Percentiles rank a stretch among this genome's conserved stretches.
Evolutionary conservation across 2,113 vertebrate species (phyloP).

Genomic region (Rattus norvegicus): DNA sequence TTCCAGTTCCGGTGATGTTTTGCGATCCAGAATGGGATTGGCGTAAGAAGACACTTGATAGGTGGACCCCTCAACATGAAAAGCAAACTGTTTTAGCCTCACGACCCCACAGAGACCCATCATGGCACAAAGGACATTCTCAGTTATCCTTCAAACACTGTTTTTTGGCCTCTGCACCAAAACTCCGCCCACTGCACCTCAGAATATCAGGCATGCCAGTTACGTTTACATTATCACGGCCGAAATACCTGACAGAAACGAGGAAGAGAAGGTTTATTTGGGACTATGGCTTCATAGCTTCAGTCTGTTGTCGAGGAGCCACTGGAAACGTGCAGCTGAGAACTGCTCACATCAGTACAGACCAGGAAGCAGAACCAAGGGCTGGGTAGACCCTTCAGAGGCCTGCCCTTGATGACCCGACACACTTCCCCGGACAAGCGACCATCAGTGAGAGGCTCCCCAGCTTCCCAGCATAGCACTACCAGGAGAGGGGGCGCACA

Average conservation of each 20-base stretch:
- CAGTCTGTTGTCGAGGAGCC: neutral
- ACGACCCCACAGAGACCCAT: neutral
- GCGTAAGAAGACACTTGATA: conserved; percentile 27
- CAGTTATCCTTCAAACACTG: neutral
- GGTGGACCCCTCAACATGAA: neutral
- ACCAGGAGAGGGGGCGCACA: no score
- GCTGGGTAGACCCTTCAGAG: neutral
- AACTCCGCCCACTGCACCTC: neutral
- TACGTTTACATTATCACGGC: neutral
- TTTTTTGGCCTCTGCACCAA: neutral
- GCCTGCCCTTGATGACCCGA: neutral
- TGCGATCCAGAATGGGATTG: neutral
- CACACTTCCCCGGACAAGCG: neutral
- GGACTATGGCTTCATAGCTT: neutral
- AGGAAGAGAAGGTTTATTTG: neutral
- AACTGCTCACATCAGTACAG: neutral
- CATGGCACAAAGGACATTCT: neutral
- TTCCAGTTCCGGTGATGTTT: conserved; percentile 9
- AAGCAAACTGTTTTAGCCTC: neutral
- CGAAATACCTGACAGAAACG: neutral
- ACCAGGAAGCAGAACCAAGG: neutral
- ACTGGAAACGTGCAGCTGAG: neutral
- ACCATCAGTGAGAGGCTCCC: neutral
- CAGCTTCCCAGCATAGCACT: no score
- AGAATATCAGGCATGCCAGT: neutral